These are phyloP conservation scores for Xenopus laevis DNA, from an alignment of 2,113 vertebrate species.

Conservation along the genomic window DNA sequence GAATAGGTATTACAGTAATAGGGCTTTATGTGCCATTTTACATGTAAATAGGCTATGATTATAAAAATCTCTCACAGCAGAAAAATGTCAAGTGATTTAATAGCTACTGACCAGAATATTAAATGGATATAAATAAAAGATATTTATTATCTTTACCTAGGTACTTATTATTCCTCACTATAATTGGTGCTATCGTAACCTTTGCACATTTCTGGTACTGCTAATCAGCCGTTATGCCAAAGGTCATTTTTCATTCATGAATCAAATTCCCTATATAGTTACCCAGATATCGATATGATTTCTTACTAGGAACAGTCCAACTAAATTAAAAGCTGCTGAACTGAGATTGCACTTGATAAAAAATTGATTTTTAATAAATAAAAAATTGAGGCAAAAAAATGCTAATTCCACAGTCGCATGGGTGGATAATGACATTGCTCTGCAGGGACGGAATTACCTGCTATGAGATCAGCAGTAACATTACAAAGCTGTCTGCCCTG, in stretches of 20 bases:
- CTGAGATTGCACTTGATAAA: slow-evolving; percentile 47
- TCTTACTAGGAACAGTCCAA: slow-evolving; percentile 55
- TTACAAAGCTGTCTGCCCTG: slow-evolving; percentile 89
- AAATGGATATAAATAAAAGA: slow-evolving; percentile 66
- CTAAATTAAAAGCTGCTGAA: slow-evolving; percentile 55
- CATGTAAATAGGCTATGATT: slow-evolving; percentile 56
- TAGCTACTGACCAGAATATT: slow-evolving; percentile 58
- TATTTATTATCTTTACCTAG: slow-evolving; percentile 59
- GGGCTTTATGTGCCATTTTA: slow-evolving; percentile 59
- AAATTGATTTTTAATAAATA: slow-evolving; percentile 57
- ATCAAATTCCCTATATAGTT: not conserved
- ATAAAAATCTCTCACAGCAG: slow-evolving; percentile 51
- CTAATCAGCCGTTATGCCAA: slow-evolving; percentile 71
- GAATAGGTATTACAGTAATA: slow-evolving; percentile 46
- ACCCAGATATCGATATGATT: slow-evolving; percentile 50
- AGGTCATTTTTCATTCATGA: slow-evolving; percentile 61
- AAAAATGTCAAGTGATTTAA: slow-evolving; percentile 59
- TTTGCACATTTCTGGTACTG: slow-evolving; percentile 70
- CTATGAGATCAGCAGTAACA: slow-evolving; percentile 59
- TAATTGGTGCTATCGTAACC: slow-evolving; percentile 69
- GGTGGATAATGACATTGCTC: slow-evolving; percentile 67
- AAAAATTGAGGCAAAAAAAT: slow-evolving; percentile 48
- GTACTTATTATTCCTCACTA: slow-evolving; percentile 57
- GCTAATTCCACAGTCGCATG: slow-evolving; percentile 52
- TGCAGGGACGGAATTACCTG: slow-evolving; percentile 69